Evolutionary conservation across 92 coral and sea anemone genomes (phyloP).

Genomic region (Blastomussa wellsi): DNA sequence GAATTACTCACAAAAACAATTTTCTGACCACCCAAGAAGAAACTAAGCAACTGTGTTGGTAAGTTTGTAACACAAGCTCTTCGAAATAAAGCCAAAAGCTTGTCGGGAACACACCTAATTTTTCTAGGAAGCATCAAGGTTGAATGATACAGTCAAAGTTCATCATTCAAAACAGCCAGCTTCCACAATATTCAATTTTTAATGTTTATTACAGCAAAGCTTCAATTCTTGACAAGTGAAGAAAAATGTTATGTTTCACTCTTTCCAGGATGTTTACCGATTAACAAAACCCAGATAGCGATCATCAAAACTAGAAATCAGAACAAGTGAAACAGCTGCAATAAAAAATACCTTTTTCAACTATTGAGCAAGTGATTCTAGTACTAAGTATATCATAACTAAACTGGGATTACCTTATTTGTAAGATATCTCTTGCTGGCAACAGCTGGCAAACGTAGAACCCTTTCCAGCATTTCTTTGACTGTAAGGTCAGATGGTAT

Average conservation of each 20-base stretch:
- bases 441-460: slow-evolving; percentile 93
- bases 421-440: slow-evolving; percentile 97
- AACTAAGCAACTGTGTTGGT: background rate
- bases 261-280: background rate
- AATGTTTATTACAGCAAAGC: background rate
- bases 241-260: background rate
- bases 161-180: slow-evolving; percentile 21
- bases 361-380: background rate
- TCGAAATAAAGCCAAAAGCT: slow-evolving; percentile 7
- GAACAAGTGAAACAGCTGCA: background rate
- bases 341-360: background rate
- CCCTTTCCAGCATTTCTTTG: slow-evolving; percentile 83
- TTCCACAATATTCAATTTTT: background rate
- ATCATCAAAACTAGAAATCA: background rate
- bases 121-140: slow-evolving; percentile 30
- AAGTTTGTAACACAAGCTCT: slow-evolving; percentile 2
- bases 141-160: slow-evolving; percentile 19
- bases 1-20: no score
- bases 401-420: slow-evolving; percentile 67
- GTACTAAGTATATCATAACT: background rate
- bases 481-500: slow-evolving; percentile 68
- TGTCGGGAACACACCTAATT: slow-evolving; percentile 9
- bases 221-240: background rate
- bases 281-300: background rate
- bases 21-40: no score